A percentile compares a stretch with the other conserved stretches of the same genome.
Evolutionary conservation across 2,797 vertebrate species (phyloP).

Genomic region (Perodicticus potto): DNA sequence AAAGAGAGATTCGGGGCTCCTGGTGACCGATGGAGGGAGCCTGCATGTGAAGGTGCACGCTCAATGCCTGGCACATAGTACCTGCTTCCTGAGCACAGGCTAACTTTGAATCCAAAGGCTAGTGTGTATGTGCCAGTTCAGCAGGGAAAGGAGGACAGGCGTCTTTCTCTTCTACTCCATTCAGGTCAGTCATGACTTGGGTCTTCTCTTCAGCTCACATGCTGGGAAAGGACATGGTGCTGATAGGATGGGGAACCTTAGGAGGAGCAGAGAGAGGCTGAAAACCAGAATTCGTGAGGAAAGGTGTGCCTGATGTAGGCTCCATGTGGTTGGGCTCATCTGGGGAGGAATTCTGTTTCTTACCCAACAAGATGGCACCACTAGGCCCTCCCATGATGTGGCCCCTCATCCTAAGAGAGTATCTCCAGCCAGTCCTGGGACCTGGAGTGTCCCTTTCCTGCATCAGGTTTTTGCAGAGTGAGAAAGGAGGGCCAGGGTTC

Average conservation of each 20-base stretch:
- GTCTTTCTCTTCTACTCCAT: not conserved
- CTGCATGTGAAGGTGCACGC: not conserved
- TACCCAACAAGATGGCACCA: no score
- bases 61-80: not conserved
- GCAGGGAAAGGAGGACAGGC: rapidly evolving
- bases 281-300: not conserved
- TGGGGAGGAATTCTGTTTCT: not conserved
- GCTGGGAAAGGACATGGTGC: not conserved
- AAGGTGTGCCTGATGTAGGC: not conserved
- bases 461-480: not conserved
- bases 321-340: no score
- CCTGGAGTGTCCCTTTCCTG: not conserved
- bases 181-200: not conserved
- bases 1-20: not conserved
- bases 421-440: not conserved
- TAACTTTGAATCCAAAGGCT: not conserved
- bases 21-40: not conserved
- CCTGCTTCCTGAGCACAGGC: not conserved
- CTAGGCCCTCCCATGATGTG: not conserved
- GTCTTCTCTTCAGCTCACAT: not conserved
- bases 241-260: not conserved
- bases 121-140: not conserved
- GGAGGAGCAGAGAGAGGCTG: not conserved
- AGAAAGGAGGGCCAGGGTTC: not conserved
- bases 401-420: not conserved